Evolutionary conservation across 1,140 invertebrate genomes (phyloP).

Genomic region (Drosophila pectinifera): DNA sequence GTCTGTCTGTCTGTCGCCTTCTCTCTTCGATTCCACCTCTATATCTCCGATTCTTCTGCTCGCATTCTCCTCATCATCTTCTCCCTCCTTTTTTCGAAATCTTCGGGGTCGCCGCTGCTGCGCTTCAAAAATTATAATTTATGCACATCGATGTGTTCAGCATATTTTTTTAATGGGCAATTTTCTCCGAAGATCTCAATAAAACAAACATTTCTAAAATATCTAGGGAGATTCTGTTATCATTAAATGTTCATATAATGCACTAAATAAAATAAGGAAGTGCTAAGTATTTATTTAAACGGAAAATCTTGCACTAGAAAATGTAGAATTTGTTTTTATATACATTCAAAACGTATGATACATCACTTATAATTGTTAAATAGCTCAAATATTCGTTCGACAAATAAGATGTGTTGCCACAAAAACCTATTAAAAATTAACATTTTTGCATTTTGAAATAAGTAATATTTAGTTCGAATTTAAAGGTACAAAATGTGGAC

Average conservation of each 20-base stretch:
- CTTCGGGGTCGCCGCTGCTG: slow-evolving; percentile 38
- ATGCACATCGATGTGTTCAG: slow-evolving; percentile 42
- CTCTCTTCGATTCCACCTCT: slow-evolving; percentile 58
- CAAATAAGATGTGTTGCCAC: neutral
- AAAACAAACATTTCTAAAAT: neutral
- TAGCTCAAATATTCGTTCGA: neutral
- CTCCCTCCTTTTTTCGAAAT: slow-evolving; percentile 20
- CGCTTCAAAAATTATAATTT: slow-evolving; percentile 48
- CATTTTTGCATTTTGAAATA: neutral
- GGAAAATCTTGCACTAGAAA: too few relatives aligned
- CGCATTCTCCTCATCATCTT: slow-evolving; percentile 19
- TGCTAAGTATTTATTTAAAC: neutral
- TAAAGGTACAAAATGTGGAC: too few relatives aligned
- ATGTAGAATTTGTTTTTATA: too few relatives aligned
- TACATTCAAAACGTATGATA: too few relatives aligned
- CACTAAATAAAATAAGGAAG: neutral
- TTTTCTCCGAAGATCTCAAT: slow-evolving; percentile 4
- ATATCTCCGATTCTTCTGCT: slow-evolving; percentile 22
- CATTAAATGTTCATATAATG: neutral
- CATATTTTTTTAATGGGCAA: slow-evolving; percentile 29
- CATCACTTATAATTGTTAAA: neutral
- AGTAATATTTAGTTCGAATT: neutral
- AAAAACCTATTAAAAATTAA: neutral
- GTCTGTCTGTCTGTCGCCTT: slow-evolving; percentile 28
- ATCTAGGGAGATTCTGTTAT: neutral